Percentiles rank a stretch among this genome's conserved stretches.
Conservation (phyloP, 2,888 invertebrate species). For the Amphipoea oculea region DNA sequence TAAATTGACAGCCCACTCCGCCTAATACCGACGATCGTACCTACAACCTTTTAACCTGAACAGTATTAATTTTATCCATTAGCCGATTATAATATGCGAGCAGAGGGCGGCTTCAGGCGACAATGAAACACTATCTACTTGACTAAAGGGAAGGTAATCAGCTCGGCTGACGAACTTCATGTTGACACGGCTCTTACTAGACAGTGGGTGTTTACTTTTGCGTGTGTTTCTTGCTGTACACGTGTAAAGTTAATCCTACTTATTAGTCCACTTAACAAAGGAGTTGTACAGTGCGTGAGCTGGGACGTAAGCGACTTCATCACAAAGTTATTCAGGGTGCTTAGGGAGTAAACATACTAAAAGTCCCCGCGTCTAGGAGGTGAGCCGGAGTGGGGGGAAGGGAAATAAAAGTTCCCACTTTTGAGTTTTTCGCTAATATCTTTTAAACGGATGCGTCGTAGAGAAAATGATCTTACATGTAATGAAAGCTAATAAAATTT, state of each 20-base stretch:
- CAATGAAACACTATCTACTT: slow-evolving; percentile 9
- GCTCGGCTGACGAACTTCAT: slow-evolving; percentile 20
- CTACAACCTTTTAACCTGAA: slow-evolving; percentile 35
- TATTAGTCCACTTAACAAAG: background rate
- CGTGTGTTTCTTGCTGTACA: background rate
- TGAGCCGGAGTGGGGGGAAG: too few species aligned
- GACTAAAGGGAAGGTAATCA: background rate
- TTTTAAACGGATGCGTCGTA: too few species aligned
- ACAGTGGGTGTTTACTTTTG: too few species aligned
- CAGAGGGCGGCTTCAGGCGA: background rate
- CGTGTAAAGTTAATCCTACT: background rate
- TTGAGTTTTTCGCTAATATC: too few species aligned
- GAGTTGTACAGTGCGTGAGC: too few species aligned
- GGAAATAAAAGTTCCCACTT: too few species aligned
- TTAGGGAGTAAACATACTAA: too few species aligned
- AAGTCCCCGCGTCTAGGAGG: too few species aligned
- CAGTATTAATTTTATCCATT: slow-evolving; percentile 34
- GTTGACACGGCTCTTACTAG: slow-evolving; percentile 17
- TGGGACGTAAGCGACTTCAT: too few species aligned
- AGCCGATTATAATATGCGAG: slow-evolving; percentile 36
- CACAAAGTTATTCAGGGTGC: too few species aligned
- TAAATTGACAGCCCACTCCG: slow-evolving; percentile 22
- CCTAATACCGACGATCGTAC: background rate
- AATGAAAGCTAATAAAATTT: too few species aligned
- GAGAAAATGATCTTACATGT: too few species aligned